Percentiles rank a stretch among this genome's conserved stretches.
Evolutionary conservation across 2,888 invertebrate genomes (phyloP).

Genomic region (Caenorhabditis macrosperma): DNA sequence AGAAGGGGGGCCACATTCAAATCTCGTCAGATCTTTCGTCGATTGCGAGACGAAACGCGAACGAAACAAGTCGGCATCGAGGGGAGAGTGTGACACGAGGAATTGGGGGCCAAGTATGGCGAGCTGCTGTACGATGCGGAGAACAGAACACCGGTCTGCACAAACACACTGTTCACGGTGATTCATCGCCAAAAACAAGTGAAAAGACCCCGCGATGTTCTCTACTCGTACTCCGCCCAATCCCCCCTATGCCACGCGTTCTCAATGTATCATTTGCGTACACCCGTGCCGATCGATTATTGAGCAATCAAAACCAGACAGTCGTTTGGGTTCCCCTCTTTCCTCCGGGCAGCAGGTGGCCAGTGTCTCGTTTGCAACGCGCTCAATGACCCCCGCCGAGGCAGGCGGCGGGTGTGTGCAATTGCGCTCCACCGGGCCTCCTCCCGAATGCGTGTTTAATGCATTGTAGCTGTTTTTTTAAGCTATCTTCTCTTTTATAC

Average conservation of each 20-base stretch:
- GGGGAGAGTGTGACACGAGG: conserved; percentile 49
- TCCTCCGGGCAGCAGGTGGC: neutral
- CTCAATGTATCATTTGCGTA: no score
- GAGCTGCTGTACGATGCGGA: conserved; percentile 28
- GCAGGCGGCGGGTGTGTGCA: conserved; percentile 9
- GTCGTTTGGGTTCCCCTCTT: neutral
- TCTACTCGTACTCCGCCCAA: neutral
- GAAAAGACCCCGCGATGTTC: neutral
- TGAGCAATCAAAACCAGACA: neutral
- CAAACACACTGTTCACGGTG: conserved; percentile 34
- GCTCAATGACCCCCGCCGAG: neutral
- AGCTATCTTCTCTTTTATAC: conserved; percentile 10
- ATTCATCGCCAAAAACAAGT: conserved; percentile 41
- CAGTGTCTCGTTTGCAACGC: neutral
- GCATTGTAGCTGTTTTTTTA: conserved; percentile 26
- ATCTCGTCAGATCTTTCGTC: conserved; percentile 33
- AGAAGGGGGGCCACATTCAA: conserved; percentile 24
- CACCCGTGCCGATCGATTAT: neutral
- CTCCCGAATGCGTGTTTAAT: conserved; percentile 19
- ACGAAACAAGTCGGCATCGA: conserved; percentile 1
- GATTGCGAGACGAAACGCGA: conserved; percentile 24
- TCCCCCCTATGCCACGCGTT: neutral
- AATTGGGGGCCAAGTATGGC: conserved; percentile 21
- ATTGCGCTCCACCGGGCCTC: conserved; percentile 30
- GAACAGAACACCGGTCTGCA: conserved; percentile 22